Conservation (phyloP, 92 coral and sea anemone genomes). For the Phenganax marumi region DNA sequence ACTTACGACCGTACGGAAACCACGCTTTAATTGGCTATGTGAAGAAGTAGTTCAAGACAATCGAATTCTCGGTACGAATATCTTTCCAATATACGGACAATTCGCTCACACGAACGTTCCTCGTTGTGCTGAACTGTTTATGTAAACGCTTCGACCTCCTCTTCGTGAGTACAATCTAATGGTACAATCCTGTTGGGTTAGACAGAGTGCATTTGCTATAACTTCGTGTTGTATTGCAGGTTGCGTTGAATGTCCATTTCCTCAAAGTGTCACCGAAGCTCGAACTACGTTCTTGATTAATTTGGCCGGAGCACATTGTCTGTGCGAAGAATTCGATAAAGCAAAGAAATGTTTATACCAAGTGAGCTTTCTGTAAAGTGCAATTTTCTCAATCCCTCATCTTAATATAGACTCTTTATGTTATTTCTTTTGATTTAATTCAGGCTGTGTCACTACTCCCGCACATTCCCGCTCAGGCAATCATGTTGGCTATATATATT, state of each 20-base stretch:
- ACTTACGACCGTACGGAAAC: too few relatives aligned
- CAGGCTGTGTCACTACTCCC: conserved; percentile 69
- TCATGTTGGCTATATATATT: conserved; percentile 77
- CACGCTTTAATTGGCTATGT: too few relatives aligned
- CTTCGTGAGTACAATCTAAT: too few relatives aligned
- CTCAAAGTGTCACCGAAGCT: conserved; percentile 74
- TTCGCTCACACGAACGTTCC: too few relatives aligned
- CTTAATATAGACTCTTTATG: neutral
- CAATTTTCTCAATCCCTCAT: neutral
- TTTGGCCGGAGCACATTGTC: conserved; percentile 83
- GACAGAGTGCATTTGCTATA: neutral
- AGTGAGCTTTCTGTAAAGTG: conserved; percentile 43
- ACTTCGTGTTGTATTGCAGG: conserved; percentile 42
- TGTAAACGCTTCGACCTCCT: too few relatives aligned
- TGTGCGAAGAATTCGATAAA: conserved; percentile 86
- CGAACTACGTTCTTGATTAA: conserved; percentile 74
- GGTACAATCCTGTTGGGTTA: too few relatives aligned
- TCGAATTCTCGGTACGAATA: too few relatives aligned
- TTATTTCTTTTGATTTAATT: conserved; percentile 10
- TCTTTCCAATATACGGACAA: too few relatives aligned
- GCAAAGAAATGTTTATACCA: conserved; percentile 84
- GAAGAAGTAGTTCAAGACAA: too few relatives aligned
- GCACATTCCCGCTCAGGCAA: conserved; percentile 64
- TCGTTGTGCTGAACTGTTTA: too few relatives aligned
- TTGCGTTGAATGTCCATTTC: conserved; percentile 61